A percentile compares a stretch with the other conserved stretches of the same genome.
Evolutionary conservation across 2,113 vertebrate genomes (phyloP).

Genomic region (Candoia aspera): DNA sequence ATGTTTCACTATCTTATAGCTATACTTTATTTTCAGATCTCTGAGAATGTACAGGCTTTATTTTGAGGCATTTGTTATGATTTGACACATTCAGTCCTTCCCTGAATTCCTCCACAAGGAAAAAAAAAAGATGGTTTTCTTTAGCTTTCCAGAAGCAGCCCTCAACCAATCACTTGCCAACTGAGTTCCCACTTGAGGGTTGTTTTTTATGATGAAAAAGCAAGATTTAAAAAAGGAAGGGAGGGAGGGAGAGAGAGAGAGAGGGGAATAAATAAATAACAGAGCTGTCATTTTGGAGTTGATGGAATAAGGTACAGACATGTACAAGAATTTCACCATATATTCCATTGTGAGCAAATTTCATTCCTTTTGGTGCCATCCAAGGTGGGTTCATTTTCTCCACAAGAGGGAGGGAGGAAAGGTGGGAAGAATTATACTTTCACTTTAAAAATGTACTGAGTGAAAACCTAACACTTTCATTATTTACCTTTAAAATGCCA

Average conservation of each 20-base stretch:
- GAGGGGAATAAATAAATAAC: not conserved
- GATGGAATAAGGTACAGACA: too few relatives aligned
- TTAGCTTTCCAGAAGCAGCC: not conserved
- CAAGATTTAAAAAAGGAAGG: not conserved
- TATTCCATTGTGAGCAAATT: not conserved
- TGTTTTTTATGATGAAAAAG: not conserved
- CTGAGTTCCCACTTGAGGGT: not conserved
- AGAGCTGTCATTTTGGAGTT: not conserved
- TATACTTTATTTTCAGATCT: not conserved
- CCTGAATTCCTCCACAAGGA: not conserved
- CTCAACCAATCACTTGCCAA: not conserved
- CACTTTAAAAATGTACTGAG: not conserved
- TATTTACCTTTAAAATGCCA: not conserved
- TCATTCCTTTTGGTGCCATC: not conserved
- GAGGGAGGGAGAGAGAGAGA: not conserved
- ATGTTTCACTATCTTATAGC: not conserved
- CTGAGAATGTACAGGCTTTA: not conserved
- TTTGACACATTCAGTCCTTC: not conserved
- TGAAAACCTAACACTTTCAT: not conserved
- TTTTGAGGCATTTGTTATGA: not conserved
- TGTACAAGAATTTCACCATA: not conserved
- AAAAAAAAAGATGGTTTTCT: not conserved
- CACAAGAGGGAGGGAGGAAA: not conserved
- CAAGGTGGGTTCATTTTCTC: not conserved
- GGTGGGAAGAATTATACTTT: not conserved